Conservation (phyloP, 2,113 vertebrate species). For the Benitochromis conjunctus region DNA sequence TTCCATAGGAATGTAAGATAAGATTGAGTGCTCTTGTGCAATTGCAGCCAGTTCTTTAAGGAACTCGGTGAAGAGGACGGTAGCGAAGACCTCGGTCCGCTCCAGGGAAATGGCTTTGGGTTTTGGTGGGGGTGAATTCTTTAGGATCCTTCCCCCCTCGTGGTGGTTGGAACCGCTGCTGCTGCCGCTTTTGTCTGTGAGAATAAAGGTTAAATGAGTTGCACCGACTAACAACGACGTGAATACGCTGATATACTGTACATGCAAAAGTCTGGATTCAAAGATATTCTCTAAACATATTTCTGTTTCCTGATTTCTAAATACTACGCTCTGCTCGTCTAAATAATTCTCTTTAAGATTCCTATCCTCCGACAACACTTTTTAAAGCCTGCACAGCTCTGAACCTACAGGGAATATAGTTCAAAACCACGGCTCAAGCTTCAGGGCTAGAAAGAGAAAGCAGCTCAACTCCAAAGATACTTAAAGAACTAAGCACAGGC, state of each 20-base stretch:
- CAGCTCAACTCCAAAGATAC: background rate
- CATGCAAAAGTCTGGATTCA: background rate
- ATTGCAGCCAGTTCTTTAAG: constrained; percentile 95
- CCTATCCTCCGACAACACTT: background rate
- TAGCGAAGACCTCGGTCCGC: constrained; percentile 84
- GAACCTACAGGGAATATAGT: background rate
- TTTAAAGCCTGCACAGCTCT: background rate
- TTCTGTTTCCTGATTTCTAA: background rate
- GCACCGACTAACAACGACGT: background rate
- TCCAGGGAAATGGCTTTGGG: constrained; percentile 75
- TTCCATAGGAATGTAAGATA: constrained; percentile 81
- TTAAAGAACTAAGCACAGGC: constrained; percentile 13
- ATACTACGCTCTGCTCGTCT: background rate
- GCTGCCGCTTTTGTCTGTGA: constrained; percentile 54
- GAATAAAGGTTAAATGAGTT: background rate
- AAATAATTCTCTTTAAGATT: constrained; percentile 19
- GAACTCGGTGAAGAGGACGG: constrained; percentile 93
- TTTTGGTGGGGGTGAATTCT: constrained; percentile 66
- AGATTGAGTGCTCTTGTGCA: constrained; percentile 92
- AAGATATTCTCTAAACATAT: background rate
- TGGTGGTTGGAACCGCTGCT: constrained; percentile 51
- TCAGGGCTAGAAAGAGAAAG: background rate
- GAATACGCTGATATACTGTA: background rate
- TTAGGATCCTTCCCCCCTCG: constrained; percentile 59
- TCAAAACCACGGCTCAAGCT: background rate